A percentile compares a stretch with the other conserved stretches of the same genome.
These are phyloP conservation scores for Elanus axillaris DNA, from an alignment of 2,113 vertebrate species.

Conservation along the genomic window DNA sequence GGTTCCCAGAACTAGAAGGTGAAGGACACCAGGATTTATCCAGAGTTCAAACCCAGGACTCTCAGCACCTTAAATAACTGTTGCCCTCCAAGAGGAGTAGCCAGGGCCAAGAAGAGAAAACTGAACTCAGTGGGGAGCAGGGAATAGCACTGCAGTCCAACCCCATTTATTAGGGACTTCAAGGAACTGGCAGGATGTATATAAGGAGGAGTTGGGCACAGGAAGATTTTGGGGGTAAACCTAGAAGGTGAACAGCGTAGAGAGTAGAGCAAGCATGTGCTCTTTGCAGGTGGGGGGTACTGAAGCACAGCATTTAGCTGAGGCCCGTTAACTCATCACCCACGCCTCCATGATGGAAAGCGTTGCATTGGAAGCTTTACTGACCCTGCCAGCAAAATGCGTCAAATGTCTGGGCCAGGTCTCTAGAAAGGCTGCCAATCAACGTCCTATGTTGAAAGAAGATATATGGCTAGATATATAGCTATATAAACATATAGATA, in stretches of 20 bases:
- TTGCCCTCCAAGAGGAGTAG: neutral
- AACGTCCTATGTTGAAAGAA: neutral
- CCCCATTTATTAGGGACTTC: neutral
- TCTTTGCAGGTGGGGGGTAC: neutral
- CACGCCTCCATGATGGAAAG: neutral
- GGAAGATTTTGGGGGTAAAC: neutral
- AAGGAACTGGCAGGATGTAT: neutral
- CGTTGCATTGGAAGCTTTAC: neutral
- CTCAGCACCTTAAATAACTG: neutral
- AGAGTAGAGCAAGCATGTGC: neutral
- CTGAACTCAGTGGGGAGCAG: neutral
- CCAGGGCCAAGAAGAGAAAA: neutral
- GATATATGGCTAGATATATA: neutral
- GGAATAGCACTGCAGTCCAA: neutral
- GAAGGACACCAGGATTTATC: neutral
- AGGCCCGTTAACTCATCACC: accelerated
- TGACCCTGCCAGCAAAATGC: neutral
- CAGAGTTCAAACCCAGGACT: neutral
- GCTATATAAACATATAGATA: neutral
- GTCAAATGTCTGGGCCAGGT: neutral
- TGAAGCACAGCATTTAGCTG: accelerated
- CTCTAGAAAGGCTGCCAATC: neutral
- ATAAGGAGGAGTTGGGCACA: neutral
- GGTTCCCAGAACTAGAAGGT: neutral
- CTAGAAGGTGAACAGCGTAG: neutral